phyloP scores from a whole-genome alignment of 2,797 vertebrate species.

The Halcyon badia region DNA sequence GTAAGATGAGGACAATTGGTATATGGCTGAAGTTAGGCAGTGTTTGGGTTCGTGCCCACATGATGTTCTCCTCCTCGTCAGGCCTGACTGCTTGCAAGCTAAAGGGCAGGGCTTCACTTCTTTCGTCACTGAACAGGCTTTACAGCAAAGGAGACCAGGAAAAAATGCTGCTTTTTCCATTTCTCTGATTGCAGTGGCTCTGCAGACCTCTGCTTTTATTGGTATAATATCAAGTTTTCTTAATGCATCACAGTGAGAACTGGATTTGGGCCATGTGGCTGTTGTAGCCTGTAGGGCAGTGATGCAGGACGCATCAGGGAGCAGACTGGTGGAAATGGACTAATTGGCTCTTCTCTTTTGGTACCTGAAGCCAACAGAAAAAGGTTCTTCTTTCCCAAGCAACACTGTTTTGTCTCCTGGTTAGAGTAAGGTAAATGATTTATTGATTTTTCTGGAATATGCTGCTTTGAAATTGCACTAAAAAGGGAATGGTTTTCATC shows the following conservation, averaged over 20 bases:
- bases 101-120: background rate
- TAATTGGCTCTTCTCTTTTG: rapidly evolving
- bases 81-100: background rate
- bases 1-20: rapidly evolving
- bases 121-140: background rate
- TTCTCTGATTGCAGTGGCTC: background rate
- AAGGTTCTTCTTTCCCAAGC: rapidly evolving
- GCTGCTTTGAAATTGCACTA: rapidly evolving
- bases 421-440: background rate
- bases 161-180: rapidly evolving
- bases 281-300: background rate
- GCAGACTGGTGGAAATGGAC: rapidly evolving
- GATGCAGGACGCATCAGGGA: background rate
- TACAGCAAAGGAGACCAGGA: background rate
- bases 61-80: rapidly evolving
- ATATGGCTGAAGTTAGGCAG: background rate
- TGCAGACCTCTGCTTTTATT: background rate
- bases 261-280: rapidly evolving
- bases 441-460: background rate
- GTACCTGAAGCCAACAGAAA: rapidly evolving
- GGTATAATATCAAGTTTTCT: rapidly evolving
- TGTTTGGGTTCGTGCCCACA: background rate
- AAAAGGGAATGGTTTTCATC: rapidly evolving
- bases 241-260: background rate
- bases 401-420: rapidly evolving